Evolutionary conservation across 2,797 vertebrate genomes (phyloP), one percentile per base, ranked within the genome.

Genomic region (Peromyscus eremicus): DNA sequence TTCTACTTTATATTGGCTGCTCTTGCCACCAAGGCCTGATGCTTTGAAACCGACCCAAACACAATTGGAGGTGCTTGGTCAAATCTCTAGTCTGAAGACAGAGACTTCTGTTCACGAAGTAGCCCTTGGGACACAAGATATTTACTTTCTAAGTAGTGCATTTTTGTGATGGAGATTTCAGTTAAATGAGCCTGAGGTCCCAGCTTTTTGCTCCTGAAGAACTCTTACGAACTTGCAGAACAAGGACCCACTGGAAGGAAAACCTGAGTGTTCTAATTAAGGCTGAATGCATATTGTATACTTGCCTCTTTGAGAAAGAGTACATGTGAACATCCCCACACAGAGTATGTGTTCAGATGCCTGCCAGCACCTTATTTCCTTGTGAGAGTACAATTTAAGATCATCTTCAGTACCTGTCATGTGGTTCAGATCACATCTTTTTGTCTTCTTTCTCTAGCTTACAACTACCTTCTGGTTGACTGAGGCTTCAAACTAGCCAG

Each of bases 41-140:
- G 92, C 94, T 95, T 95, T 96, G 94, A 97, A 97, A 96, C 25
- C 52, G 70, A 97, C 93, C 95, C 93, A 94, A 97, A 94, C 95
- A 79, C 91, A 96, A 83, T 46, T 3, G 46, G 80, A 73, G 49
- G 94, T 80, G 62, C 64, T 95, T 87, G 94, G 92, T 97, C 97
- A 94, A 87, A 96, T 97, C 66, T 95, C 93, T 23, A 6, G 21
- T 77, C 92, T 95, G 91, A 76, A 95, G 95, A 93, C 80, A 94
- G 73, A 94, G 49, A 85, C n/a, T 92, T 94, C 91, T 85, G 79
- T 81, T 92, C 34, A 68, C 89, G 92, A 92, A 37, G 71, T 37
- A 93, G 60, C 55, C 32, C 21, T 52, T 17, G 46, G 49, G 55
- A 84, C 1, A 13, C 29, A 27, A 37, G 9, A 27, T 75, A 94